Conservation (phyloP, 2,888 invertebrate genomes). For the Drosophila meridiana region DNA sequence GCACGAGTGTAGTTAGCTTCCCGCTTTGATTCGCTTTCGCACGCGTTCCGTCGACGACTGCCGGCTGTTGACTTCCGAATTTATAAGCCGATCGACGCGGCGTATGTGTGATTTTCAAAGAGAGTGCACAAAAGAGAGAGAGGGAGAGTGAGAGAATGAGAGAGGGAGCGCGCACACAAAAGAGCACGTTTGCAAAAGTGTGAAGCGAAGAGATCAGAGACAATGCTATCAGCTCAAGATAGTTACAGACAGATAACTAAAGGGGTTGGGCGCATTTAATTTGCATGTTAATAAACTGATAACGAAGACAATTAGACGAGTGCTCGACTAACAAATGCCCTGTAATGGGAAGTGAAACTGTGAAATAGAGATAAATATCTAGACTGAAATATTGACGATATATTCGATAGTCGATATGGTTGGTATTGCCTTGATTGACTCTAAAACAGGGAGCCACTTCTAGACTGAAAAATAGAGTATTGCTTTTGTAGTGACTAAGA, state of each 20-base stretch:
- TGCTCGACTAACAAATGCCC: background rate
- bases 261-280: conserved; percentile 49
- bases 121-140: conserved; percentile 8
- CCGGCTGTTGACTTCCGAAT: conserved; percentile 30
- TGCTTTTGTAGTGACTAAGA: too few species aligned
- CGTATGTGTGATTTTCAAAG: conserved; percentile 68
- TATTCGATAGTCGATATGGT: background rate
- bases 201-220: conserved; percentile 36
- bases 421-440: too few species aligned
- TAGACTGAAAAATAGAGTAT: too few species aligned
- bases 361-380: background rate
- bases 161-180: conserved; percentile 11
- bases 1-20: conserved; percentile 3
- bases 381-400: background rate
- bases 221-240: conserved; percentile 44
- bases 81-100: conserved; percentile 55
- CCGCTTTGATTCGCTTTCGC: conserved; percentile 40
- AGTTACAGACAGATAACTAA: conserved; percentile 43
- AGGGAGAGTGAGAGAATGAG: conserved; percentile 3
- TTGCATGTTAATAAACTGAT: conserved; percentile 38
- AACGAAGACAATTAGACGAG: background rate
- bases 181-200: conserved; percentile 32
- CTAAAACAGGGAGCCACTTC: too few species aligned
- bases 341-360: background rate
- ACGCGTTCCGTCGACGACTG: conserved; percentile 62